A percentile compares a stretch with the other conserved stretches of the same genome.
These are phyloP conservation scores for Zoanthus sociatus DNA, from an alignment of 92 coral and sea anemone species.

Conservation along the genomic window DNA sequence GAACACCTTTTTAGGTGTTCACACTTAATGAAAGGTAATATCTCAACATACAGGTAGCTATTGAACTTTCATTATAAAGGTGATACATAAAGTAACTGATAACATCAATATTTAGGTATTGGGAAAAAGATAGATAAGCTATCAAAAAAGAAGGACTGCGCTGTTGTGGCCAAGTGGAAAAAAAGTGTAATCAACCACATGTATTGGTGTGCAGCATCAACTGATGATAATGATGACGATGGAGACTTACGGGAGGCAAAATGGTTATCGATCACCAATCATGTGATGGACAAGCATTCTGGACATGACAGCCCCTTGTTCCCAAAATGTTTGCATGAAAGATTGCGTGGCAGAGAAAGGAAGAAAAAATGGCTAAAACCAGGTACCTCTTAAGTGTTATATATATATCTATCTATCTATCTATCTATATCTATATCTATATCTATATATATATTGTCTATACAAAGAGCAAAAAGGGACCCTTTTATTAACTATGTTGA, in stretches of 20 bases:
- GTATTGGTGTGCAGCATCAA: conserved; percentile 56
- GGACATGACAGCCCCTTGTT: conserved; percentile 23
- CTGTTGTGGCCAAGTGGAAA: conserved; percentile 35
- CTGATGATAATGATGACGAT: conserved; percentile 46
- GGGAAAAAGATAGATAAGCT: conserved; percentile 45
- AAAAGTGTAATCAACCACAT: conserved; percentile 49
- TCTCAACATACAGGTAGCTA: too few species aligned
- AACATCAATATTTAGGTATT: background rate
- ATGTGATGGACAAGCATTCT: conserved; percentile 30
- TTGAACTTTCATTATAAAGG: too few species aligned
- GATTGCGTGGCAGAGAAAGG: conserved; percentile 42
- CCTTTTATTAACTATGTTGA: too few species aligned
- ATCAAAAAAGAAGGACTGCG: conserved; percentile 47
- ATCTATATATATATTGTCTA: background rate
- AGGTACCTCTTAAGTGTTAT: too few species aligned
- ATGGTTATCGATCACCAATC: conserved; percentile 29
- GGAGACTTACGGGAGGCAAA: conserved; percentile 35
- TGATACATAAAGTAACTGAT: too few species aligned
- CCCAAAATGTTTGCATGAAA: conserved; percentile 35
- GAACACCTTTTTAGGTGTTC: too few species aligned
- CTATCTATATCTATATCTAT: too few species aligned
- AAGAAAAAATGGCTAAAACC: conserved; percentile 46
- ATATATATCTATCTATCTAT: too few species aligned
- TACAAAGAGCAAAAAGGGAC: too few species aligned
- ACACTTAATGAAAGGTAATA: too few species aligned